Base-by-base conservation (phyloP, 1,140 invertebrate species). In the Drosophila kanapiae region DNA sequence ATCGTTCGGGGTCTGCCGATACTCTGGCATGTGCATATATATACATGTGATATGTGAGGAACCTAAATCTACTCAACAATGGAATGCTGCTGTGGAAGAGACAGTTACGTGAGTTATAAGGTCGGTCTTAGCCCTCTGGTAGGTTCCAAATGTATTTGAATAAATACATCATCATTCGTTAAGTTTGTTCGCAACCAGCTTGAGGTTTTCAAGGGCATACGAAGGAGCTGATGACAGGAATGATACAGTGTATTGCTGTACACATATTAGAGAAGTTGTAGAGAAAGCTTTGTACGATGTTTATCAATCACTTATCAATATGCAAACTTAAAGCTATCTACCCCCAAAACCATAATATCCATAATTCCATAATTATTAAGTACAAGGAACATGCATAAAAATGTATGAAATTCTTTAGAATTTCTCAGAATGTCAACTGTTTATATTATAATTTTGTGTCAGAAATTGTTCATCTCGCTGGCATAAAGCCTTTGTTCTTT, bases 51-150 rank as follows among this genome's bases (percentile, higher is more conserved):
- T 49, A 4, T 49, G 16, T 8, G 13, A 65, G 9, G 13, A 43
- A 13, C 48, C 37, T 23, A 42, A 71, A 70, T 70, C 64, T 31
- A 42, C 63, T 47, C 27, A 51, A 68, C 49, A 70, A 59, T 49
- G 69, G 14, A 48, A 35, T 51, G 40, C 37, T 35, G 59, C 58
- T 70, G 53, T 58, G 67, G 29, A 11, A 6, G 16, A 27, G 65
- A 58, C 69, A 70, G 64, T 42, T 37, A 70, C 33, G 68, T 72
- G 70, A 60, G 33, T 72, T 72, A 72, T 60, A 42, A 37, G 38
- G 38, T 47, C 62, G 14, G 62, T 53, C 64, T 70, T 29, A 27
- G 6, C 29, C 47, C 18, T 35, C 47, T 14, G 31, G 11, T 11
- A 16, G 47, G 29, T 42, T n/a, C 14, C 9, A 9, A 31, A 13